Conservation (phyloP, 92 coral and sea anemone species). For the Galaxea fascicularis region DNA sequence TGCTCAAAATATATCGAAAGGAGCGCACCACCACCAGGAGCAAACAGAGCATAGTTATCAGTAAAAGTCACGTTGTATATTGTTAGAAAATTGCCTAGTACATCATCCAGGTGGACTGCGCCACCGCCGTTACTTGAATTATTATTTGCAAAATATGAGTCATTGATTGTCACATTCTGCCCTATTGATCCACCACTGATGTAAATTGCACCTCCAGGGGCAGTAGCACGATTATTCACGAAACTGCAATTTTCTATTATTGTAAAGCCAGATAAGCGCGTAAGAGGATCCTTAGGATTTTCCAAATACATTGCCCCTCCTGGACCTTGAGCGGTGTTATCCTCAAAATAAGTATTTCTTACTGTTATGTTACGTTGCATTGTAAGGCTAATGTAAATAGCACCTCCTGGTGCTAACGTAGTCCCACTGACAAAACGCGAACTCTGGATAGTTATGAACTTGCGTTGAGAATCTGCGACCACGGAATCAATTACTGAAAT, state of each 20-base stretch:
- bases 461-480: background rate
- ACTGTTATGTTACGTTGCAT: background rate
- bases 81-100: background rate
- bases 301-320: background rate
- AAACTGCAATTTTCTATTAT: background rate
- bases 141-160: background rate
- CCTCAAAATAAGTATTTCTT: background rate
- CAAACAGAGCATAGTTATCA: background rate
- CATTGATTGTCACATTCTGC: constrained; percentile 9
- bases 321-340: constrained; percentile 2
- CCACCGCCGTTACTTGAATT: constrained; percentile 17
- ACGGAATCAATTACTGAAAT: background rate
- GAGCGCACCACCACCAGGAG: constrained; percentile 4
- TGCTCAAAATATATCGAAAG: background rate
- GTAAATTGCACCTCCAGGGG: constrained; percentile 2
- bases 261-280: background rate
- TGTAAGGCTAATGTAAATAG: background rate
- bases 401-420: background rate
- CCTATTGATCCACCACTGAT: background rate
- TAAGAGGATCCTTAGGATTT: background rate
- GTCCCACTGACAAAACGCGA: background rate
- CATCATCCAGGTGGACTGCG: background rate
- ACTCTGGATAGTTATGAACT: background rate
- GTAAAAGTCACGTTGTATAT: background rate
- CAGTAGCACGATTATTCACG: background rate